phyloP scores from a whole-genome alignment of 2,113 vertebrate genomes.

The Lates calcarifer region DNA sequence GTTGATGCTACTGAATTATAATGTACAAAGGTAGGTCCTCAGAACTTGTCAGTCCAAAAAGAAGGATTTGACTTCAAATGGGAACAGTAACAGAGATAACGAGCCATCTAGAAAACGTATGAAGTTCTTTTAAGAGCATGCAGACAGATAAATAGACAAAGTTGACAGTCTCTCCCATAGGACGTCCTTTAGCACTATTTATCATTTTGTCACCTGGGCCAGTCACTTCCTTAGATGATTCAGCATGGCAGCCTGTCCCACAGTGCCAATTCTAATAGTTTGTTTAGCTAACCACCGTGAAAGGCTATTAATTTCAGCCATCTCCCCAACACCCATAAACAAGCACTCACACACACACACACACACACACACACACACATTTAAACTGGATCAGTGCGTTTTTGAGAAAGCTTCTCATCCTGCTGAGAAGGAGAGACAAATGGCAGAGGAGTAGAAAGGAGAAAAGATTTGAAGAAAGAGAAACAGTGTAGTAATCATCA shows the following conservation, averaged over 20 bases:
- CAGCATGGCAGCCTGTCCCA: constrained; percentile 58
- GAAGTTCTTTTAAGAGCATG: background rate
- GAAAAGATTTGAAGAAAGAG: constrained; percentile 16
- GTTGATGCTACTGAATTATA: constrained; percentile 3
- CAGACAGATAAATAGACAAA: constrained; percentile 19
- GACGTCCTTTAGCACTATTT: constrained; percentile 46
- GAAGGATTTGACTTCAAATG: background rate
- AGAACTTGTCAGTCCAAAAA: background rate
- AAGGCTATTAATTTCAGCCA: constrained; percentile 70
- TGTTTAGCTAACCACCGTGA: constrained; percentile 65
- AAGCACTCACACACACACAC: constrained; percentile 22
- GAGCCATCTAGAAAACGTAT: background rate
- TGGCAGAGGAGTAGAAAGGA: constrained; percentile 23
- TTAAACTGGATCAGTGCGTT: constrained; percentile 44
- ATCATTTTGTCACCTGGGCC: constrained; percentile 53
- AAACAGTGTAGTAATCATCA: constrained; percentile 50
- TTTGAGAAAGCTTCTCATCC: constrained; percentile 37
- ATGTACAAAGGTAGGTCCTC: background rate
- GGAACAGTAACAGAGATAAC: constrained; percentile 9
- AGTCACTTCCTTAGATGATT: constrained; percentile 53
- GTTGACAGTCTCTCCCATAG: constrained; percentile 44
- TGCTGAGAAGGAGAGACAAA: constrained; percentile 53
- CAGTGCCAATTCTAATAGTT: constrained; percentile 61
- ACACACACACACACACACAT: background rate
- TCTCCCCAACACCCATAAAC: constrained; percentile 41